Percentiles rank a stretch among this genome's conserved stretches.
Conservation (phyloP, 2,888 invertebrate species). For the Candidula unifasciata region DNA sequence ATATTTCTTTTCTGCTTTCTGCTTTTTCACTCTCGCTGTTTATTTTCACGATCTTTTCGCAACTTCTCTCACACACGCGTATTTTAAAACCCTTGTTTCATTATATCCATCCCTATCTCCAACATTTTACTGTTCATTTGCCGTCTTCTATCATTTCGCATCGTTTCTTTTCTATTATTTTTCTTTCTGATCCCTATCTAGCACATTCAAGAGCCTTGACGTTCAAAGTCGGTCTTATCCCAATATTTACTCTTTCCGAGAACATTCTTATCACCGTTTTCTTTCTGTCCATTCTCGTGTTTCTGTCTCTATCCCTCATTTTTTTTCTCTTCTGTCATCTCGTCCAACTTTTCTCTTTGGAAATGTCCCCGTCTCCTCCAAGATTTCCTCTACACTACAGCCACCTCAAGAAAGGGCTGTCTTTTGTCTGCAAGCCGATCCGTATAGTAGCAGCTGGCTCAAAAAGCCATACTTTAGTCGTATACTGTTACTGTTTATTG, state of each 20-base stretch:
- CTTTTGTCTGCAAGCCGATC: no score
- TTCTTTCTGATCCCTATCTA: neutral
- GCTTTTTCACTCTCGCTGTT: no score
- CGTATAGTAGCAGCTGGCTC: no score
- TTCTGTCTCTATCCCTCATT: neutral
- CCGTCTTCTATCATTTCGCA: neutral
- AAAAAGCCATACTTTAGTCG: no score
- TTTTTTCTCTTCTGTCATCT: neutral
- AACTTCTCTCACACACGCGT: no score
- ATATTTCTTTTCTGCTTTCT: no score
- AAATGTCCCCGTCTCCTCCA: no score
- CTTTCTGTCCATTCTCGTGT: neutral
- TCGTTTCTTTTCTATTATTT: neutral
- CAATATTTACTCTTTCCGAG: conserved; percentile 5
- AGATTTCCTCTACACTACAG: neutral
- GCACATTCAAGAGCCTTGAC: no score
- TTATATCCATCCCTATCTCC: neutral
- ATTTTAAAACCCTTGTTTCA: no score
- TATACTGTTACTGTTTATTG: no score
- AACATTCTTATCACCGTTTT: neutral
- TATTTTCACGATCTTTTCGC: no score
- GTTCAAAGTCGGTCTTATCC: neutral
- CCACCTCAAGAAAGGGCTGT: no score
- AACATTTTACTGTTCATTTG: neutral
- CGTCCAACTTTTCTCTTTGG: neutral